These are phyloP conservation scores for Clarias gariepinus DNA, from an alignment of 2,113 vertebrate genomes.

Conservation along the genomic window DNA sequence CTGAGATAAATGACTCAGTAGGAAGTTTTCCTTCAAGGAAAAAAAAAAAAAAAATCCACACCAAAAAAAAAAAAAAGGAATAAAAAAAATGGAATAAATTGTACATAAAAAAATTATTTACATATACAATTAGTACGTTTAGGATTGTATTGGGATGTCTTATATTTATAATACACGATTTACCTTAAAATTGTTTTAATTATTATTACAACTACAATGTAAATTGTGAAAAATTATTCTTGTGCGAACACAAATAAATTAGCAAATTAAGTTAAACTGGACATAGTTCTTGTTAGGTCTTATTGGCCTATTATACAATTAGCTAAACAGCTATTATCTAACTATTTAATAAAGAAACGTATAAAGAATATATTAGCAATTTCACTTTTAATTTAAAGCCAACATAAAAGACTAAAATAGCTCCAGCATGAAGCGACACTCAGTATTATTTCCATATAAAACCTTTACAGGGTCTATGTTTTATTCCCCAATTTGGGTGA, in stretches of 20 bases:
- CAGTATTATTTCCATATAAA: slow-evolving; percentile 7
- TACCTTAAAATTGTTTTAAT: no score
- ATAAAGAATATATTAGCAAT: neutral
- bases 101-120: no score
- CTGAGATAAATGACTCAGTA: slow-evolving; percentile 41
- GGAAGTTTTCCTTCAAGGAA: neutral
- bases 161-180: no score
- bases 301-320: neutral
- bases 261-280: neutral
- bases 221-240: neutral
- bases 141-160: no score
- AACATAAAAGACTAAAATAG: neutral
- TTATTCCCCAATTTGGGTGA: neutral
- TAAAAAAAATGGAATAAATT: neutral
- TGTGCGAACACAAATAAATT: neutral
- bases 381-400: neutral
- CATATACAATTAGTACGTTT: no score
- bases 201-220: no score
- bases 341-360: neutral
- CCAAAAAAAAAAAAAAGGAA: neutral
- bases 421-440: neutral
- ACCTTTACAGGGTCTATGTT: neutral
- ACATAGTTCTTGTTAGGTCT: neutral
- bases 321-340: neutral
- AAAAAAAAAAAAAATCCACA: neutral